phyloP scores from a whole-genome alignment of 2,888 invertebrate genomes.

The Rhabditoides inermis region DNA sequence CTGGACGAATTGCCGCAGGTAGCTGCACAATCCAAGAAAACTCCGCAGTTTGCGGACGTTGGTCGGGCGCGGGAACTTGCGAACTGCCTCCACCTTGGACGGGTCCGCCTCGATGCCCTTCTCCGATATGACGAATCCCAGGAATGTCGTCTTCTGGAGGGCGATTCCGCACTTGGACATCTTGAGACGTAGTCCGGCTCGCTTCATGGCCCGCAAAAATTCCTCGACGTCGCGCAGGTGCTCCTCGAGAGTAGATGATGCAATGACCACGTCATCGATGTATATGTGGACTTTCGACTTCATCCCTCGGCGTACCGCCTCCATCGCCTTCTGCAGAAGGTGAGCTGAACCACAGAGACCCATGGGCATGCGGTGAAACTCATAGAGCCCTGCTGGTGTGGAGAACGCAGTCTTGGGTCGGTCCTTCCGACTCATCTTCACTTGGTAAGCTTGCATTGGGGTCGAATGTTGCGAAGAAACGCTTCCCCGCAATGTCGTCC shows the following conservation, averaged over 20 bases:
- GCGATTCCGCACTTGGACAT: slow-evolving; percentile 20
- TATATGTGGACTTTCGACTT: slow-evolving; percentile 12
- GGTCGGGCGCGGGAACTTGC: slow-evolving; percentile 10
- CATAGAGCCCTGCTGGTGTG: slow-evolving; percentile 14
- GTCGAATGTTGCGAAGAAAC: slow-evolving; percentile 18
- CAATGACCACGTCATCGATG: slow-evolving; percentile 24
- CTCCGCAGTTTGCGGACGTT: slow-evolving; percentile 9
- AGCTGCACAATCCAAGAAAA: slow-evolving; percentile 20
- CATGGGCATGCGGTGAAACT: slow-evolving; percentile 22
- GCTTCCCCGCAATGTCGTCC: slow-evolving; percentile 9
- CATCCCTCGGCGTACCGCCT: background rate
- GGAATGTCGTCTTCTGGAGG: slow-evolving; percentile 16
- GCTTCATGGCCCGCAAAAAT: slow-evolving; percentile 9
- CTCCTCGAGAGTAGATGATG: slow-evolving; percentile 10
- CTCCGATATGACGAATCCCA: slow-evolving; percentile 19
- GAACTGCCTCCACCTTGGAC: slow-evolving; percentile 11
- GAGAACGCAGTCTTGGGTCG: slow-evolving; percentile 22
- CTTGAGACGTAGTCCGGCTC: slow-evolving; percentile 17
- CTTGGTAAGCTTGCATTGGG: slow-evolving; percentile 18
- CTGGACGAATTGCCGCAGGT: slow-evolving; percentile 21
- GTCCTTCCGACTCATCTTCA: slow-evolving; percentile 12
- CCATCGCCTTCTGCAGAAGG: slow-evolving; percentile 15
- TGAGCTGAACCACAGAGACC: slow-evolving; percentile 17
- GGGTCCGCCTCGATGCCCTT: slow-evolving; percentile 23
- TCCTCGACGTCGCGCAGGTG: slow-evolving; percentile 22